Base-by-base conservation (phyloP, 1,140 invertebrate genomes). In the Hyphantria cunea region DNA sequence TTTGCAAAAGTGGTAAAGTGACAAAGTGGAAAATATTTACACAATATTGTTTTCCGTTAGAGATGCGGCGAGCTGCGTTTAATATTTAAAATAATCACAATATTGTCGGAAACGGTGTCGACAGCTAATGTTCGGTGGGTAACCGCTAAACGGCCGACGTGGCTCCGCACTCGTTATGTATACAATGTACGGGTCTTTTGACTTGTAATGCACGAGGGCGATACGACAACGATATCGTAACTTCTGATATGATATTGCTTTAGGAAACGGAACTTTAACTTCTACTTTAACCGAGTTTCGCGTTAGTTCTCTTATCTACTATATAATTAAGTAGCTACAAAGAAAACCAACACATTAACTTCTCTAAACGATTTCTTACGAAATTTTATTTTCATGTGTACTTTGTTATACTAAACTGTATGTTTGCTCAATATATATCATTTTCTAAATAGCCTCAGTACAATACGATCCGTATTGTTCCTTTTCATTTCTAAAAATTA, bases 61-160 rank as follows among this genome's bases (percentile, higher is more conserved):
- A 56, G 53, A 56, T 33, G 53, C 42, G 53, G 42, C 42, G 14
- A 56, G 47, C 34, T 33, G 53, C 53, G 41, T 59, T 59, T 59
- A 59, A 59, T 59, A 59, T 59, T 59, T 49, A 59, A 59, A 59
- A 59, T 59, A 59, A 59, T 59, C 55, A 59, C 44, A 39, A 45
- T 59, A 49, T 59, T 48, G 55, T 59, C 55, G 44, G 47, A 49
- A 59, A 49, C 55, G 55, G 55, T 49, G 55, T 59, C 45, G 55
- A 59, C 47, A 49, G 55, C 55, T 49, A 49, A 59, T 59, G 55
- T 75, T 71, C 58, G 66, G 64, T 64, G 67, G 78, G 49, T 71
- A 72, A 78, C 79, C 72, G 73, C 77, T 80, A 75, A 81, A 78
- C 74, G 80, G 66, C 55, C 55, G 47, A 31, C 45, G 42, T 8